Evolutionary conservation across 2,888 invertebrate genomes (phyloP).

Genomic region (Hydroisotoma schaefferi): DNA sequence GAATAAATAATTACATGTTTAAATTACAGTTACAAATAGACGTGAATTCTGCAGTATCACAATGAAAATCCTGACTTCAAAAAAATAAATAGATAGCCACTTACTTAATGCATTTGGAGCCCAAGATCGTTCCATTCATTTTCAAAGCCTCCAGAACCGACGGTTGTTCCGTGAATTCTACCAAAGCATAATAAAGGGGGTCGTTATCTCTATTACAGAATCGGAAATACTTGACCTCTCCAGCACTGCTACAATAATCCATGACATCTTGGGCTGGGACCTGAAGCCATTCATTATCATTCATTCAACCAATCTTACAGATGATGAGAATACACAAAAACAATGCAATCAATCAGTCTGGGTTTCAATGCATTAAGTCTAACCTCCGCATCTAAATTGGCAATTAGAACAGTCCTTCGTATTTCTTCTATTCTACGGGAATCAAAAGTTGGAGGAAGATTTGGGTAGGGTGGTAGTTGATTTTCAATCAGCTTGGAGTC

Average conservation of each 20-base stretch:
- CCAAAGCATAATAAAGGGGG: slow-evolving; percentile 72
- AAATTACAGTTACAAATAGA: no score
- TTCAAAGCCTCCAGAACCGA: slow-evolving; percentile 80
- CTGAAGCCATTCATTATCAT: slow-evolving; percentile 4
- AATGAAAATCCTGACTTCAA: not conserved
- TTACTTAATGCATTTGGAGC: slow-evolving; percentile 54
- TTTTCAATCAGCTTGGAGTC: slow-evolving; percentile 81
- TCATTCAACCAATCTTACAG: not conserved
- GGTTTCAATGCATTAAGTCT: slow-evolving; percentile 20
- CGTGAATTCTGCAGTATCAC: not conserved
- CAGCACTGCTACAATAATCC: slow-evolving; percentile 78
- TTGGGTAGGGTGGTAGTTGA: slow-evolving; percentile 85
- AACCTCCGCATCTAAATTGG: slow-evolving; percentile 62
- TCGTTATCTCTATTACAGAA: slow-evolving; percentile 81
- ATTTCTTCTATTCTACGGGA: slow-evolving; percentile 91
- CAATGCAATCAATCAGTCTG: not conserved
- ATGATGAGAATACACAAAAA: not conserved
- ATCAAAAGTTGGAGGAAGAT: slow-evolving; percentile 81
- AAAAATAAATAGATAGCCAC: no score
- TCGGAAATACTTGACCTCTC: slow-evolving; percentile 92
- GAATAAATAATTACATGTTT: no score
- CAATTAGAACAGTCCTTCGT: slow-evolving; percentile 81
- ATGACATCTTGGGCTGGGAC: no score
- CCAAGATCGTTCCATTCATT: slow-evolving; percentile 66
- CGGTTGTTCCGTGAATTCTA: slow-evolving; percentile 91